Evolutionary conservation across 2,113 vertebrate species (phyloP), one percentile per base, ranked within the genome.

Genomic region (Hydrochoerus hydrochaeris): DNA sequence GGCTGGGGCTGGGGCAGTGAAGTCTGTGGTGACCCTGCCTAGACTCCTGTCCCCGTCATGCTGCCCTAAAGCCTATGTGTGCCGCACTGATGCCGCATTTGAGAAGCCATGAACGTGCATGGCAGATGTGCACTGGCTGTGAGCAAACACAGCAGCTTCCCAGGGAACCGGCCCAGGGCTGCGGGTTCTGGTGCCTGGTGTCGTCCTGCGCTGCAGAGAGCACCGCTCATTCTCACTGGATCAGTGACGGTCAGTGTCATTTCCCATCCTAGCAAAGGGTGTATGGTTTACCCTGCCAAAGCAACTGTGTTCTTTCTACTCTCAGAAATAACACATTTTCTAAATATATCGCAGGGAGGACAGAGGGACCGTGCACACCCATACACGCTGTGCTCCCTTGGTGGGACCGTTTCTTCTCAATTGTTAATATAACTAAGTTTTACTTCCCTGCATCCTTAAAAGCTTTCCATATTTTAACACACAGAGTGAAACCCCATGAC

Each of bases 381-480:
- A 30, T 2, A 0, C 0, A 22, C 49, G 73, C 38, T 0, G 0
- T 22, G 38, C 35, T 24, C 35, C 30, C 38, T 30, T 3, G 4
- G 16, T 35, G 78, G 10, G 38, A 54, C 0, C 3, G 5, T 4
- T 16, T 9, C 13, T 54, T 57, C 52, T 41, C 14, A 91, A n/a
- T 24, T 52, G 38, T 69, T 41, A 73, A 35, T 26, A 46, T 35
- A 41, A 44, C 3, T 52, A 41, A 26, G 57, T 20, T 83, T 52
- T 67, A 52, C 82, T n/a, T 57, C 11, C 52, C 73, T 26, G 0
- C 28, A 52, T 65, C 44, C 73, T 84, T 77, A 85, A 88, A 46
- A 96, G 46, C 1, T 24, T 65, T 73, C 83, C 54, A 19, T 7
- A 16, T 28, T 75, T 85, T 32, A 73, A 49, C 11, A n/a, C 5